These are phyloP conservation scores for Stenopsyche tienmushanensis DNA, from an alignment of 1,140 invertebrate species.

Conservation along the genomic window DNA sequence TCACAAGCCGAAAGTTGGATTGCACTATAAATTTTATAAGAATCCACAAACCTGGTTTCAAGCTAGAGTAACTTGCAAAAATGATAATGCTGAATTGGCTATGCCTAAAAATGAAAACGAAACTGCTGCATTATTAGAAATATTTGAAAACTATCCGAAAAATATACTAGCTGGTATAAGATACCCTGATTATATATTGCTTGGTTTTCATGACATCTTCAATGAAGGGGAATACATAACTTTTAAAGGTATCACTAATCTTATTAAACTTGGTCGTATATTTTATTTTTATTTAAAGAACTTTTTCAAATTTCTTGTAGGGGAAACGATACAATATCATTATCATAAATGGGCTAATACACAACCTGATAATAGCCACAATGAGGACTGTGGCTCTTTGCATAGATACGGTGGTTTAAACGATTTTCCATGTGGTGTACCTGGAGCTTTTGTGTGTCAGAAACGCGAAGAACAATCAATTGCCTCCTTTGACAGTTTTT, in stretches of 20 bases:
- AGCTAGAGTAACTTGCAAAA: not conserved
- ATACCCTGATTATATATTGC: not conserved
- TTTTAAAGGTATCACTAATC: not conserved
- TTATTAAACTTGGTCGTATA: not conserved
- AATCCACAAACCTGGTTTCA: not conserved
- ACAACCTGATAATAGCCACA: constrained; percentile 28
- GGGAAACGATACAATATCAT: constrained; percentile 7
- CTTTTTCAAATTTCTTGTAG: not conserved
- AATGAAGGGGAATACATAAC: constrained; percentile 14
- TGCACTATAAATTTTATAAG: constrained; percentile 16
- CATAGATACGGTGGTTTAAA: constrained; percentile 22
- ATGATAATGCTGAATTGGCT: constrained; percentile 10
- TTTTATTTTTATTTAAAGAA: not conserved
- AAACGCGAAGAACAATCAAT: too few species aligned
- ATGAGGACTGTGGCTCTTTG: constrained; percentile 38
- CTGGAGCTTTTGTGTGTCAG: constrained; percentile 25
- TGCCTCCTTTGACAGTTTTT: too few species aligned
- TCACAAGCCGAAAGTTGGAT: too few species aligned
- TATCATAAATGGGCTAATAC: constrained; percentile 19
- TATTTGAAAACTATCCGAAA: not conserved
- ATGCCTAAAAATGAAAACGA: constrained; percentile 14
- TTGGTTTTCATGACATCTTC: constrained; percentile 18
- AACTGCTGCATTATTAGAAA: not conserved
- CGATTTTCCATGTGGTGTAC: constrained; percentile 26
- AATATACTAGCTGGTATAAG: not conserved